Percentiles rank a stretch among this genome's conserved stretches.
Conservation (phyloP, 2,888 invertebrate genomes). For the Cataglyphis cursor region DNA sequence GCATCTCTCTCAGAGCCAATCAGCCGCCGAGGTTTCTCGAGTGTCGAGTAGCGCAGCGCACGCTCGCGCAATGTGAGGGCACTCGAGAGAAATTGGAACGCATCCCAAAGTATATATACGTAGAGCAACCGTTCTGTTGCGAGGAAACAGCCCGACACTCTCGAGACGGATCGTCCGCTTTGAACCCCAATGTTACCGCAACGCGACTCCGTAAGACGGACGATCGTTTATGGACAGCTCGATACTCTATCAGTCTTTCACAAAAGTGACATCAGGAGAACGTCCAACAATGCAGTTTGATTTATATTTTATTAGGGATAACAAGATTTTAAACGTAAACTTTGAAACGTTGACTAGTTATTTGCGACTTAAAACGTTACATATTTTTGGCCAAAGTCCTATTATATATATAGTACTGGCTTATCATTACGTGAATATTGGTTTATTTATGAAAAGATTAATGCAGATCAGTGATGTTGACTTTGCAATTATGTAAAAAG, state of each 20-base stretch:
- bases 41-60: slow-evolving; percentile 51
- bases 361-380: neutral
- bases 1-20: slow-evolving; percentile 61
- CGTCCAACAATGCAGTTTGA: neutral
- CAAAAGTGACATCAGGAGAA: slow-evolving; percentile 36
- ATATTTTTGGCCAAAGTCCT: neutral
- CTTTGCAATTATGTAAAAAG: neutral
- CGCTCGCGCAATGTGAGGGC: slow-evolving; percentile 49
- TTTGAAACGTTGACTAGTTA: neutral
- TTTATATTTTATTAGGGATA: neutral
- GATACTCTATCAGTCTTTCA: slow-evolving; percentile 51
- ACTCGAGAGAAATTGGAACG: slow-evolving; percentile 68
- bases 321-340: neutral
- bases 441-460: slow-evolving; percentile 24
- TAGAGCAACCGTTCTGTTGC: slow-evolving; percentile 23
- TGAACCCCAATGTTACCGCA: slow-evolving; percentile 57
- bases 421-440: neutral
- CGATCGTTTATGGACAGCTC: slow-evolving; percentile 50
- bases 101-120: slow-evolving; percentile 65
- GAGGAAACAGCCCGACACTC: slow-evolving; percentile 56
- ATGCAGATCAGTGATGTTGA: neutral
- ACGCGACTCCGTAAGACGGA: slow-evolving; percentile 51
- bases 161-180: slow-evolving; percentile 64
- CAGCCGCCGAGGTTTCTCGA: slow-evolving; percentile 59
- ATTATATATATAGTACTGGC: neutral